Evolutionary conservation across 2,888 invertebrate species (phyloP), one percentile per base, ranked within the genome.

Genomic region (Drosophila bunnanda): DNA sequence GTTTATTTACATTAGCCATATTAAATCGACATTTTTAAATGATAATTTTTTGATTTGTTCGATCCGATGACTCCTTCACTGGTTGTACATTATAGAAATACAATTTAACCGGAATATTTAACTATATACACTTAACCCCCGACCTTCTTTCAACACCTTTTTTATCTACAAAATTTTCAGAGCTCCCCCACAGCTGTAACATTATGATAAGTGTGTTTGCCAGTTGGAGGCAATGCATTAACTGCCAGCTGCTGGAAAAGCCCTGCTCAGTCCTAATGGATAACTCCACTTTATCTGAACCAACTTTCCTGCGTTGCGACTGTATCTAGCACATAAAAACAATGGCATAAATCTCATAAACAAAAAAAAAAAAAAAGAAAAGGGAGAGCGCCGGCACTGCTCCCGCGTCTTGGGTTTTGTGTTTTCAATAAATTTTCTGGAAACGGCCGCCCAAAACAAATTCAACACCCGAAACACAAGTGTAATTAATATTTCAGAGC

Each of bases 401-500:
- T 15, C 32, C 20, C 17, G 15, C 58, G 74, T 71, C 76, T 82
- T 71, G 65, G 65, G 84, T 78, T 77, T 80, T 77, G 25, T 81
- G 79, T 86, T 87, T 84, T 81, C 82, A 71, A 87, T 87, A 84
- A 84, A 75, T 79, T 74, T 58, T 74, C 46, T 56, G 71, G 54
- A 61, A 75, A 52, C 17, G 58, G 68, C 67, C 58, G 74, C 53
- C 56, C 60, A 67, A 67, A 78, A 60, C 72, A 69, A 72, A 85
- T 77, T 87, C 83, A 80, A 75, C 79, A 81, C 82, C 71, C 80
- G 38, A 70, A 46, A 46, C 67, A 72, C 82, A 74, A 89, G 82
- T 88, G 89, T 85, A 89, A 89, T 89, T 89, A 85, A 85, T 85
- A 85, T 85, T 89, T 89, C 85, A 77, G 76, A 88, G 80, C 78